Conservation (phyloP, 2,888 invertebrate genomes). For the Adelognathus sp. region DNA sequence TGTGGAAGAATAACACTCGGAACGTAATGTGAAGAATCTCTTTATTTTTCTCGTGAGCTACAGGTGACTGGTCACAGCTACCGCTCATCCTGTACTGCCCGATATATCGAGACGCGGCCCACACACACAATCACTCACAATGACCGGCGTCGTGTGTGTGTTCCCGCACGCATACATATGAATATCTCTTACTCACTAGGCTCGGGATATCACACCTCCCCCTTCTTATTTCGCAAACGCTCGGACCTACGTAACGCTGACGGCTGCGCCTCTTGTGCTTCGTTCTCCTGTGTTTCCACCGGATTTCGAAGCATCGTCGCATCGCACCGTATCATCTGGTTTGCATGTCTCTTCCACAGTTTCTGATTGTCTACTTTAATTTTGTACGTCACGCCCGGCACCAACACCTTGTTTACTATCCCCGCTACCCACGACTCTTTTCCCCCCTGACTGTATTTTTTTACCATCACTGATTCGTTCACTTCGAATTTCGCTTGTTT, state of each 20-base stretch:
- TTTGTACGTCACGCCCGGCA: conserved; percentile 8
- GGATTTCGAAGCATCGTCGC: neutral
- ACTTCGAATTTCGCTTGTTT: conserved; percentile 7
- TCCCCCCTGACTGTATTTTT: conserved; percentile 16
- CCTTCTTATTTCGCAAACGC: conserved; percentile 36
- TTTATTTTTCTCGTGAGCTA: too few relatives aligned
- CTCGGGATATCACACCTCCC: conserved; percentile 36
- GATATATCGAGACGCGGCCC: too few relatives aligned
- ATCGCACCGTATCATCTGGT: conserved; percentile 30
- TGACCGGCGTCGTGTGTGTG: too few relatives aligned
- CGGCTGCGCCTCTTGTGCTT: neutral
- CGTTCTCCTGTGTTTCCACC: neutral
- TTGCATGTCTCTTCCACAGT: conserved; percentile 29
- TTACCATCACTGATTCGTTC: neutral
- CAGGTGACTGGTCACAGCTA: too few relatives aligned
- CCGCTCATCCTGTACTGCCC: too few relatives aligned
- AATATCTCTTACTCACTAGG: neutral
- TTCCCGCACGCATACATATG: neutral
- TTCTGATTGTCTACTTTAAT: conserved; percentile 5
- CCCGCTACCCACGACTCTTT: conserved; percentile 28
- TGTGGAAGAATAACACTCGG: too few relatives aligned
- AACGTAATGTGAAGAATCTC: too few relatives aligned
- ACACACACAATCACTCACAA: too few relatives aligned
- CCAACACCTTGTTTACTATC: neutral
- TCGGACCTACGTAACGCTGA: neutral